Percentiles rank a stretch among this genome's conserved stretches.
These are phyloP conservation scores for Microcebus murinus DNA, from an alignment of 2,113 vertebrate species.

Conservation along the genomic window DNA sequence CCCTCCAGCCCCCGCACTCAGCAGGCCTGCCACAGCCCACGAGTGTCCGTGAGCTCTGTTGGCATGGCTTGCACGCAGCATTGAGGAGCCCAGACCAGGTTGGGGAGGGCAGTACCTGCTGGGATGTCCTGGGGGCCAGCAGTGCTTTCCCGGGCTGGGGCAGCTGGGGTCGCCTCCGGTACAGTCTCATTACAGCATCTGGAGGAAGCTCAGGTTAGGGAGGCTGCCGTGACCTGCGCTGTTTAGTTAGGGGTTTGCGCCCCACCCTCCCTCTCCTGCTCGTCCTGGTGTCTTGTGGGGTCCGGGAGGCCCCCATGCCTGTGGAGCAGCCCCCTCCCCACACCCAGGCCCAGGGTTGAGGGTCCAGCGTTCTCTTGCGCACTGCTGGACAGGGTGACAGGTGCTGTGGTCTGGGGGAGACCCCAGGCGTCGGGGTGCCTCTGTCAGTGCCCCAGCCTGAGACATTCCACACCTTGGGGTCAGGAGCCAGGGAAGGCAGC, in stretches of 20 bases:
- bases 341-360: not conserved
- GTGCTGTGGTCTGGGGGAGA: not conserved
- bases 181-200: not conserved
- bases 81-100: not conserved
- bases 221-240: not conserved
- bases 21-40: no score
- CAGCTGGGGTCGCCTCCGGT: not conserved
- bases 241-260: not conserved
- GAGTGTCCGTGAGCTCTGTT: not conserved
- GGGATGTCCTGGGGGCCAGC: not conserved
- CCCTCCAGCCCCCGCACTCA: not conserved
- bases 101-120: not conserved
- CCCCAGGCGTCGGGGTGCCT: not conserved
- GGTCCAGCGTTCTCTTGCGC: not conserved
- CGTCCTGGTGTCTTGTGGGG: not conserved
- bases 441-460: not conserved
- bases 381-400: not conserved
- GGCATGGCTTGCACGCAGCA: not conserved
- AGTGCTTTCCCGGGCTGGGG: not conserved
- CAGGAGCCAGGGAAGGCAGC: not conserved
- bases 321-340: not conserved
- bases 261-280: not conserved
- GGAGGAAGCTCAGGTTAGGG: no score
- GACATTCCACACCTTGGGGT: not conserved
- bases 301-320: not conserved